Evolutionary conservation across 1,140 invertebrate species (phyloP).

Genomic region (Rhopalosiphum maidis): DNA sequence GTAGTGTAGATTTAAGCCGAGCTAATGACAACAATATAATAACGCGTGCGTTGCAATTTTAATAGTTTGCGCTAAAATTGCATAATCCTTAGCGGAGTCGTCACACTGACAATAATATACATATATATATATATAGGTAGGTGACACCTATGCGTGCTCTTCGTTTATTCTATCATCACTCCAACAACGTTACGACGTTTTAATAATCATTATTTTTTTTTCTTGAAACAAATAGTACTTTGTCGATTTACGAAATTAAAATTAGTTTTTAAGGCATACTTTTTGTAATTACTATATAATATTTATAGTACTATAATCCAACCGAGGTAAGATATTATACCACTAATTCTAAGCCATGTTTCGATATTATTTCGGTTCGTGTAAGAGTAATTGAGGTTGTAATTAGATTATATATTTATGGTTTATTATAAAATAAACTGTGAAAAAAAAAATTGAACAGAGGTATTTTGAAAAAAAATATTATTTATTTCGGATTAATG

Average conservation of each 20-base stretch:
- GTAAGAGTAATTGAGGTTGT: too few relatives aligned
- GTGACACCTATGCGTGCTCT: too few relatives aligned
- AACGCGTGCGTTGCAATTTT: not conserved
- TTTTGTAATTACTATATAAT: not conserved
- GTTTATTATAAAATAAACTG: too few relatives aligned
- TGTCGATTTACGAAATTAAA: not conserved
- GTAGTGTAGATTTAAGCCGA: not conserved
- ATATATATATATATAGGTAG: too few relatives aligned
- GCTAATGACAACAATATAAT: not conserved
- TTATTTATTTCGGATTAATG: not conserved
- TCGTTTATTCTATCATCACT: not conserved
- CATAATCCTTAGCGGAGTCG: not conserved
- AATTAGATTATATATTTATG: too few relatives aligned
- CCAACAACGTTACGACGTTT: too few relatives aligned
- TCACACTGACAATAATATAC: not conserved
- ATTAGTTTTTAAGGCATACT: not conserved
- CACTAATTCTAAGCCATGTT: too few relatives aligned
- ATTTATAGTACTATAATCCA: too few relatives aligned
- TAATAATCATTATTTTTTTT: not conserved
- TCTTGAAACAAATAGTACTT: not conserved
- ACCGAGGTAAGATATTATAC: too few relatives aligned
- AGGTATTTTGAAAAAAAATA: too few relatives aligned
- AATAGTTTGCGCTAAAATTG: not conserved
- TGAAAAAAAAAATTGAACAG: too few relatives aligned
- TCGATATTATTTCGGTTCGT: too few relatives aligned